Percentiles rank a stretch among this genome's conserved stretches.
These are phyloP conservation scores for Tenthredo livida DNA, from an alignment of 2,888 invertebrate genomes.

Conservation along the genomic window DNA sequence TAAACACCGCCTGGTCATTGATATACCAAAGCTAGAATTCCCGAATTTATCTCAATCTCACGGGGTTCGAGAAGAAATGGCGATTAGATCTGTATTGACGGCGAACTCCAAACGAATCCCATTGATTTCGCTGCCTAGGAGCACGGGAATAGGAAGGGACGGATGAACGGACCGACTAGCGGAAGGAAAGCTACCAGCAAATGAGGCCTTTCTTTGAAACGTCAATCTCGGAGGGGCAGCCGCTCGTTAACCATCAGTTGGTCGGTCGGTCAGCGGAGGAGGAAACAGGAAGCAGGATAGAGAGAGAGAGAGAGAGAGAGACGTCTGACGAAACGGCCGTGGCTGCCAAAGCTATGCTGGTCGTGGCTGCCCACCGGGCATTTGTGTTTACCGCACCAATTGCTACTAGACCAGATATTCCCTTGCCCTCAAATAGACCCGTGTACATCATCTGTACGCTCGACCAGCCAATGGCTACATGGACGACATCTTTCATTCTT, in stretches of 20 bases:
- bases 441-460: neutral
- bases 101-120: slow-evolving; percentile 47
- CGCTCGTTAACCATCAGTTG: slow-evolving; percentile 49
- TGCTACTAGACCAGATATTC: slow-evolving; percentile 47
- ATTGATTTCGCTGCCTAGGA: slow-evolving; percentile 28
- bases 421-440: slow-evolving; percentile 8
- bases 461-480: neutral
- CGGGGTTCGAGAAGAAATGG: slow-evolving; percentile 39
- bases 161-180: slow-evolving; percentile 26
- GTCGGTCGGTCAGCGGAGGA: slow-evolving; percentile 38
- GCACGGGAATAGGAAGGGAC: neutral
- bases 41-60: slow-evolving; percentile 34
- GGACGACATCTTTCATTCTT: neutral
- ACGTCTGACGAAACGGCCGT: slow-evolving; percentile 14
- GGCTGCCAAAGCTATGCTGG: slow-evolving; percentile 36
- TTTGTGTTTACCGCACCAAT: slow-evolving; percentile 48
- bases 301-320: slow-evolving; percentile 37
- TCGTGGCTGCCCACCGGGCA: slow-evolving; percentile 35
- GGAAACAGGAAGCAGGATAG: slow-evolving; percentile 43
- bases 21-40: slow-evolving; percentile 31
- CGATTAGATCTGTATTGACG: slow-evolving; percentile 41
- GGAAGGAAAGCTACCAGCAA: slow-evolving; percentile 46
- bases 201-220: slow-evolving; percentile 51
- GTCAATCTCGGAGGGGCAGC: slow-evolving; percentile 51
- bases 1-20: slow-evolving; percentile 25